Percentiles rank a stretch among this genome's conserved stretches.
These are phyloP conservation scores for Hippolais icterina DNA, from an alignment of 2,113 vertebrate species.

Conservation along the genomic window DNA sequence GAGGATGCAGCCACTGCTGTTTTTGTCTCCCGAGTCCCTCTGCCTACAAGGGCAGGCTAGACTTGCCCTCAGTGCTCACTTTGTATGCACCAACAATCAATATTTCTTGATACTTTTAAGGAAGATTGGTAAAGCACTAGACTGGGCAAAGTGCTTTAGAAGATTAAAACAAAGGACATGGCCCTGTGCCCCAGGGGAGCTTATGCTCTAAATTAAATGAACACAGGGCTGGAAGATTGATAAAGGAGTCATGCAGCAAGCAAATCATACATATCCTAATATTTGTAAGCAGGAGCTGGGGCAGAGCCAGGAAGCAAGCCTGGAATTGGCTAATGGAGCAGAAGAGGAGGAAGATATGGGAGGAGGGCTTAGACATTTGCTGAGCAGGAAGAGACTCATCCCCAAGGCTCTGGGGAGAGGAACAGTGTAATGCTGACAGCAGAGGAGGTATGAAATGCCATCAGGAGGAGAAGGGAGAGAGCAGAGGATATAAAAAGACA, in stretches of 20 bases:
- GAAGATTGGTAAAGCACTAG: conserved; percentile 18
- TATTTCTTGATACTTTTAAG: conserved; percentile 25
- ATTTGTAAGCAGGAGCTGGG: conserved; percentile 30
- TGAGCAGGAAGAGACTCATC: not conserved
- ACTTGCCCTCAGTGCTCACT: not conserved
- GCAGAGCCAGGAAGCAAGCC: not conserved
- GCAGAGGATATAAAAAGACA: not conserved
- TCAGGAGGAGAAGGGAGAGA: not conserved
- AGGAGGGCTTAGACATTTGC: not conserved
- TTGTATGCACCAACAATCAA: not conserved
- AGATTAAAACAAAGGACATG: conserved; percentile 57
- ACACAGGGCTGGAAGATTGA: conserved; percentile 21
- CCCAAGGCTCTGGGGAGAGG: not conserved
- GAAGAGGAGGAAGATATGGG: not conserved
- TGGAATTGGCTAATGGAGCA: not conserved
- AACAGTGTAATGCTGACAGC: not conserved
- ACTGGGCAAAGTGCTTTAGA: conserved; percentile 16
- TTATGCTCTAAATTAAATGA: conserved; percentile 39
- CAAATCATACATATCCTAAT: conserved; percentile 41
- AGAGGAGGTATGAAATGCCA: not conserved
- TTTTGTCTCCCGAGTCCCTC: not conserved
- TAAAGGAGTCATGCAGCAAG: conserved; percentile 36
- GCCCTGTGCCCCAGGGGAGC: not conserved
- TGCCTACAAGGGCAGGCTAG: not conserved
- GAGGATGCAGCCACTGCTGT: not conserved